Evolutionary conservation across 2,113 vertebrate genomes (phyloP).

Genomic region (Chascanopsetta lugubris): DNA sequence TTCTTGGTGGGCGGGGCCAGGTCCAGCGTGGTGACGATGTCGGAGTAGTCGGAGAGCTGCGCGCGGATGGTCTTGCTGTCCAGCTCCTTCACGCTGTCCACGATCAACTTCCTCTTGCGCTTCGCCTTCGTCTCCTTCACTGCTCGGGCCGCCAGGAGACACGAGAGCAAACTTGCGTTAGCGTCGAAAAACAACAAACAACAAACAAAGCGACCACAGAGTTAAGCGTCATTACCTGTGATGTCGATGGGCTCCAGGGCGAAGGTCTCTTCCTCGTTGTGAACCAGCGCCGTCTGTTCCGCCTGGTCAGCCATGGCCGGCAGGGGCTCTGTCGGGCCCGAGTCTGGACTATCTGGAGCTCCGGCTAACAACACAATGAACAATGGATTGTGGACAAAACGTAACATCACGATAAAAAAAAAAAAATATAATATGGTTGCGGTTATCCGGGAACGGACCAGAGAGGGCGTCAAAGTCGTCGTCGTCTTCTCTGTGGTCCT

Average conservation of each 20-base stretch:
- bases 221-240: conserved; percentile 82
- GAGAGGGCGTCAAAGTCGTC: conserved; percentile 94
- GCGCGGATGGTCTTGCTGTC: conserved; percentile 97
- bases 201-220: not conserved
- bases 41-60: conserved; percentile 96
- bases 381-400: too few relatives aligned
- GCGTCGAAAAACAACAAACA: too few relatives aligned
- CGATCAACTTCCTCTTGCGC: conserved; percentile 97
- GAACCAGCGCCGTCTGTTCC: conserved; percentile 90
- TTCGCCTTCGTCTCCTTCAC: conserved; percentile 99
- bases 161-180: too few relatives aligned
- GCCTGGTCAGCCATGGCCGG: conserved; percentile 92
- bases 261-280: conserved; percentile 96
- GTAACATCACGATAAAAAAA: too few relatives aligned
- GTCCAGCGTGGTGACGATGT: conserved; percentile 98
- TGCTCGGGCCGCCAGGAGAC: conserved; percentile 51
- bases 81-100: conserved; percentile 96
- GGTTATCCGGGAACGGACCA: too few relatives aligned
- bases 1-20: conserved; percentile 97
- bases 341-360: conserved; percentile 91
- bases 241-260: conserved; percentile 97
- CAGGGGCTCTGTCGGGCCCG: conserved; percentile 88
- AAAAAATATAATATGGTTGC: too few relatives aligned
- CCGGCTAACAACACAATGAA: conserved; percentile 72
- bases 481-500: conserved; percentile 90